These are phyloP conservation scores for Orientallactaga bullata DNA, from an alignment of 2,113 vertebrate species.

Conservation along the genomic window DNA sequence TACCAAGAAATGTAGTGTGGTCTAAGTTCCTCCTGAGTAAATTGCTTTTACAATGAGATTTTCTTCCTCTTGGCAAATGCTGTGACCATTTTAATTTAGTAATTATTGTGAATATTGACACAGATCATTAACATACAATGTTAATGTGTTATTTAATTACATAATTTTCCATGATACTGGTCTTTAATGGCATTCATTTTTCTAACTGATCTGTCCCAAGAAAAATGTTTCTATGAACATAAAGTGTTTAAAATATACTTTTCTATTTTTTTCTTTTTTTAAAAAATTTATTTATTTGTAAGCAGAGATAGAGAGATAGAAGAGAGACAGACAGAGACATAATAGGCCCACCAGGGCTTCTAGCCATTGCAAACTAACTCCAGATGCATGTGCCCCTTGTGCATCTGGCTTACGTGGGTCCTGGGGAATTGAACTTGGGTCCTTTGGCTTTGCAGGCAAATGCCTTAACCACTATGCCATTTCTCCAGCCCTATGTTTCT, in stretches of 20 bases:
- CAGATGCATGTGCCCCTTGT: no score
- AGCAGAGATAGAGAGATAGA: no score
- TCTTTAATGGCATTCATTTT: slow-evolving; percentile 35
- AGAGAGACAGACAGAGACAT: no score
- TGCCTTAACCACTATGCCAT: no score
- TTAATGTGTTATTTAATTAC: slow-evolving; percentile 41
- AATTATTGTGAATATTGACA: slow-evolving; percentile 2
- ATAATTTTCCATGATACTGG: slow-evolving; percentile 46
- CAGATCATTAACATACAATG: slow-evolving; percentile 54
- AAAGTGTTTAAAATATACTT: neutral
- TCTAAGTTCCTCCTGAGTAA: neutral
- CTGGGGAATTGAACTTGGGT: no score
- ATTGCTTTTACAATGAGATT: neutral
- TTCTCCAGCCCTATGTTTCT: no score
- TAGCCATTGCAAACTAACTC: no score
- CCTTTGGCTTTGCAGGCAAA: no score
- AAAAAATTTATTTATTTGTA: no score
- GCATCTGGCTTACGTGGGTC: no score
- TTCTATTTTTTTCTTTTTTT: neutral
- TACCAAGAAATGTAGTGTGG: neutral
- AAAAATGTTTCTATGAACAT: neutral
- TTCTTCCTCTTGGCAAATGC: slow-evolving; percentile 14
- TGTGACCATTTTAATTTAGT: slow-evolving; percentile 16
- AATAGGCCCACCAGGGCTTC: no score
- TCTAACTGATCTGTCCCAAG: slow-evolving; percentile 33